These are phyloP conservation scores for Trachemys scripta DNA, from an alignment of 2,113 vertebrate genomes.

Conservation along the genomic window DNA sequence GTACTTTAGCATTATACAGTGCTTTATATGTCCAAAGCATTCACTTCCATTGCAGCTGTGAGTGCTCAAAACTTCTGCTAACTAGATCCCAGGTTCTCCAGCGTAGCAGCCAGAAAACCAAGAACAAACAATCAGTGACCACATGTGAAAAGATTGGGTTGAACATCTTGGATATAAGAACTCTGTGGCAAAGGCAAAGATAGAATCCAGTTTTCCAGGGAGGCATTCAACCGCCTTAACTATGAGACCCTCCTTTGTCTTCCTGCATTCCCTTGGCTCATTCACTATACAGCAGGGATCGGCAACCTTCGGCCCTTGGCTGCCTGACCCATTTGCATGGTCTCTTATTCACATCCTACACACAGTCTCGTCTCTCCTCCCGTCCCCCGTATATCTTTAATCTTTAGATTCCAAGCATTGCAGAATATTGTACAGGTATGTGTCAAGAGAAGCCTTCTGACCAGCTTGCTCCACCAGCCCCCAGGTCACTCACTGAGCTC, in stretches of 20 bases:
- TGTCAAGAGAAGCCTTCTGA: too few relatives aligned
- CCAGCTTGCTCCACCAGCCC: too few relatives aligned
- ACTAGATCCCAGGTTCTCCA: neutral
- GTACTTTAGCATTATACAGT: neutral
- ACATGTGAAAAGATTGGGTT: neutral
- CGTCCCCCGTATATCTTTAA: too few relatives aligned
- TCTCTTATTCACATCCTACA: too few relatives aligned
- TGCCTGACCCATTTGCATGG: too few relatives aligned
- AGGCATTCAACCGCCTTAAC: neutral
- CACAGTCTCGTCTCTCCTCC: too few relatives aligned
- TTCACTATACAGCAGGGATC: neutral
- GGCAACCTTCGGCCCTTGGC: too few relatives aligned
- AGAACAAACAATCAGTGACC: neutral
- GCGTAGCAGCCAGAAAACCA: neutral
- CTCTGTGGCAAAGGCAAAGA: neutral
- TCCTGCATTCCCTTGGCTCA: neutral
- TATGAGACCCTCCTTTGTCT: neutral
- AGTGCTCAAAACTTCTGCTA: neutral
- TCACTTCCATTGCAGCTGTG: neutral
- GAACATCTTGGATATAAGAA: neutral
- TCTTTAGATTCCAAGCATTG: too few relatives aligned
- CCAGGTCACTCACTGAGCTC: too few relatives aligned
- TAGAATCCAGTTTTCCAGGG: neutral
- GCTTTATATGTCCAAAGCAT: neutral
- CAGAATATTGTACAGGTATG: too few relatives aligned